A percentile compares a stretch with the other conserved stretches of the same genome.
Evolutionary conservation across 2,888 invertebrate species (phyloP).

Genomic region (Conistra vaccinii): DNA sequence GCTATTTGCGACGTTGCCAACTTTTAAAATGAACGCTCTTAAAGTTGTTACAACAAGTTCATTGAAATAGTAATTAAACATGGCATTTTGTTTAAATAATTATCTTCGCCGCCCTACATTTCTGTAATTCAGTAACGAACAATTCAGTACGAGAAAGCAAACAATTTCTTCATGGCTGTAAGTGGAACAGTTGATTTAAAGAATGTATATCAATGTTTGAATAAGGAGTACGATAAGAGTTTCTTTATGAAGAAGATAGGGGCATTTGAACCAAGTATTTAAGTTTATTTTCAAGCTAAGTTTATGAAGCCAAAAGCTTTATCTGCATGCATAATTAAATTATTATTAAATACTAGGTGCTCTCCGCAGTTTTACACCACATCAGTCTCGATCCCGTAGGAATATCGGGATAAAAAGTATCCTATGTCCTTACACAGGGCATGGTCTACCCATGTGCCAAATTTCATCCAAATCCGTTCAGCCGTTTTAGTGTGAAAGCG

Average conservation of each 20-base stretch:
- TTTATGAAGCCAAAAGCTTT: conserved; percentile 12
- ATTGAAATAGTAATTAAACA: conserved; percentile 19
- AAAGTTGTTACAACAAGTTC: conserved; percentile 9
- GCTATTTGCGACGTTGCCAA: no score
- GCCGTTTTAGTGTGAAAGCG: no score
- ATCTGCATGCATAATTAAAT: conserved; percentile 8
- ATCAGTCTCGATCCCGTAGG: no score
- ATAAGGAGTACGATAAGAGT: conserved; percentile 32
- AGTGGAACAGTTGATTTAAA: conserved; percentile 43
- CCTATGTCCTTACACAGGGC: no score
- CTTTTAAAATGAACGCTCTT: no score
- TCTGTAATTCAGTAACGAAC: conserved; percentile 28
- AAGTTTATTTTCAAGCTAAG: conserved; percentile 1
- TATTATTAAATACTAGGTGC: no score
- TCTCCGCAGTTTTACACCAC: no score
- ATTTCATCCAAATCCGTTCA: no score
- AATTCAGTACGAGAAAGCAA: conserved; percentile 37
- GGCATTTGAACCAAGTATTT: conserved; percentile 5
- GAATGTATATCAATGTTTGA: conserved; percentile 51
- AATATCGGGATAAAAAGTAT: no score
- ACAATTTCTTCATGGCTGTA: conserved; percentile 49
- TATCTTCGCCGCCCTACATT: conserved; percentile 46
- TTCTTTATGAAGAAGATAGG: conserved; percentile 9
- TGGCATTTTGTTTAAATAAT: conserved; percentile 43
- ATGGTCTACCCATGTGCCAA: no score